Conservation (phyloP, 2,888 invertebrate genomes). For the Perithous albicinctus region DNA sequence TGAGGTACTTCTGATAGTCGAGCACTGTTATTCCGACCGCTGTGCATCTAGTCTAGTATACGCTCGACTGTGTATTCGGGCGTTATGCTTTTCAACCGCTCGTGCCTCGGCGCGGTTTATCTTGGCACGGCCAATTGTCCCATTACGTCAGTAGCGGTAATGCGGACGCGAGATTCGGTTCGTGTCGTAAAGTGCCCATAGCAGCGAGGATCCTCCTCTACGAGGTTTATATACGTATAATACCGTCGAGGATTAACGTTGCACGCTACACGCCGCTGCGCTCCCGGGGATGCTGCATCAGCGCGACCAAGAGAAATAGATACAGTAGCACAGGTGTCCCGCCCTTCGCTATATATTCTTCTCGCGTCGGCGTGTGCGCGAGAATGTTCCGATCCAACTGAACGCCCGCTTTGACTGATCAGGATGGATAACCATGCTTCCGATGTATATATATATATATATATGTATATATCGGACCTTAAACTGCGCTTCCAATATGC, state of each 20-base stretch:
- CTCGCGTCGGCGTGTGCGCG: not conserved
- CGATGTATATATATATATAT: slow-evolving; percentile 39
- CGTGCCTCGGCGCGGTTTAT: slow-evolving; percentile 48
- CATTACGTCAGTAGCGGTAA: slow-evolving; percentile 54
- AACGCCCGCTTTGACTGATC: slow-evolving; percentile 29
- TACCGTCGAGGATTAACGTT: slow-evolving; percentile 39
- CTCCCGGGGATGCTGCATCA: slow-evolving; percentile 3
- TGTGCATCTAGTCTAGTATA: not conserved
- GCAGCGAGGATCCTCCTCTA: slow-evolving; percentile 15
- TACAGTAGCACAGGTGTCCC: slow-evolving; percentile 7
- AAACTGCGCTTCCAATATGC: slow-evolving; percentile 55
- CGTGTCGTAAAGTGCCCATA: not conserved
- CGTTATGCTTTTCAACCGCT: slow-evolving; percentile 29
- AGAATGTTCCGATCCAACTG: slow-evolving; percentile 1
- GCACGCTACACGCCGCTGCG: slow-evolving; percentile 16
- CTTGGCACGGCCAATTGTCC: slow-evolving; percentile 62
- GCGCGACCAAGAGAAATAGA: slow-evolving; percentile 30
- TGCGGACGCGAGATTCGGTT: slow-evolving; percentile 28
- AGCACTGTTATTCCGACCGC: not conserved
- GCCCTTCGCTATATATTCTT: not conserved
- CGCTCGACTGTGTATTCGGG: not conserved
- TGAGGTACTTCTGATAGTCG: slow-evolving; percentile 17
- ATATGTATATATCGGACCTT: slow-evolving; percentile 20
- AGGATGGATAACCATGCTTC: slow-evolving; percentile 24
- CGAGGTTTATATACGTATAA: slow-evolving; percentile 17